Evolutionary conservation across 2,888 invertebrate species (phyloP), one percentile per base, ranked within the genome.

Genomic region (Meta bourneti): DNA sequence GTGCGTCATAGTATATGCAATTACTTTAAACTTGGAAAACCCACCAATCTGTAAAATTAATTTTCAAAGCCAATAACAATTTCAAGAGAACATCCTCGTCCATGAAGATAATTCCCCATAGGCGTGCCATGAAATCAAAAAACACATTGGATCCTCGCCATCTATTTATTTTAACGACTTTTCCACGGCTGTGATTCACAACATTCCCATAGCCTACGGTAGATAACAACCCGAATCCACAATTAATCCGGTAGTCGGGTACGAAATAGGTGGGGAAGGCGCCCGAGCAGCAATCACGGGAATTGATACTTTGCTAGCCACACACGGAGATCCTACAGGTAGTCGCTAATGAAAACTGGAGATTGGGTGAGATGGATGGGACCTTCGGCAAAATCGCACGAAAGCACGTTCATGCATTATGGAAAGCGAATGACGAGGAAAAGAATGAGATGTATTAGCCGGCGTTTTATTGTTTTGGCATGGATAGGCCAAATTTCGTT

Each of bases 81-180:
- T 34, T 34, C 34, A 34, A 34, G 34, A 34, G 34, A 34, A 34
- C 34, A 34, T 34, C 1, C 34, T 2, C 34, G 4, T 34, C 34
- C 34, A 34, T 34, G 34, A 34, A 34, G 34, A 77, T 77, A 52
- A 52, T 51, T 49, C 5, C n/a, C 1, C 34, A 34, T 77, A 61
- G 80, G 80, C 61, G 80, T 16, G 80, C 20, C 80, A 61, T 80
- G 80, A 80, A 80, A 80, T 80, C 61, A 61, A 52, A 34, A 69
- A 80, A 80, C 69, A 80, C 34, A 80, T 80, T 61, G 80, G 79
- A 80, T 34, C 6, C 13, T 52, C 16, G 69, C 61, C 61, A 61
- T 80, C 80, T 80, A 69, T 80, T 80, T 80, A 80, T 80, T 80
- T 80, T 80, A 80, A 80, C 61, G 80, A 61, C 80, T 80, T 11